These are phyloP conservation scores for Rhegmatorhina hoffmannsi DNA, from an alignment of 2,113 vertebrate genomes.

Conservation along the genomic window DNA sequence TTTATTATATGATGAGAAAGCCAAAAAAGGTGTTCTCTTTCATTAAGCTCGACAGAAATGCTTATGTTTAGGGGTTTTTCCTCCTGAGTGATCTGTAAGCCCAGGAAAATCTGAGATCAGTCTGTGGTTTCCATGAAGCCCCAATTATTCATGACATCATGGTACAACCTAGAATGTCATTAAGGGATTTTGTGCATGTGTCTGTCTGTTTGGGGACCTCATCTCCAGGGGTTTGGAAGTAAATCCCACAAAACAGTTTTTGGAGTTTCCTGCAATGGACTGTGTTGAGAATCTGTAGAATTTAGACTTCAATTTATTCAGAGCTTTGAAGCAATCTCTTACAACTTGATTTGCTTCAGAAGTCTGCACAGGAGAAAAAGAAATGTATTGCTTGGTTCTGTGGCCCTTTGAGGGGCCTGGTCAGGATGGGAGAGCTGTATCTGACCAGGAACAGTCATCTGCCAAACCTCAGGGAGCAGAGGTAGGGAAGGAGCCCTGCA, in stretches of 20 bases:
- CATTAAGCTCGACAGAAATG: background rate
- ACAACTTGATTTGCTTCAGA: background rate
- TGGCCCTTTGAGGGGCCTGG: background rate
- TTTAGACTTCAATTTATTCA: background rate
- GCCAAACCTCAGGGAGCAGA: background rate
- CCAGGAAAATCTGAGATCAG: conserved; percentile 60
- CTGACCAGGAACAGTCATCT: background rate
- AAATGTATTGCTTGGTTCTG: background rate
- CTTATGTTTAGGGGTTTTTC: background rate
- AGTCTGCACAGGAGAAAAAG: background rate
- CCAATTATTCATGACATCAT: conserved; percentile 48
- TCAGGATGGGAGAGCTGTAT: background rate
- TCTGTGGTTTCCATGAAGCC: background rate
- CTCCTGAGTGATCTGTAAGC: conserved; percentile 6
- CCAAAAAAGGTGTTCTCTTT: background rate
- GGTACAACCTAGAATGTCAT: background rate
- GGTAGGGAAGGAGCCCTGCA: background rate
- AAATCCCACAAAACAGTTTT: background rate
- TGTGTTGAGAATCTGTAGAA: background rate
- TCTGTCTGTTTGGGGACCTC: background rate
- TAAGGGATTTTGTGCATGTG: background rate
- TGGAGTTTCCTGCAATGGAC: background rate
- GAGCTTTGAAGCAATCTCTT: background rate
- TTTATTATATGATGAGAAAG: background rate
- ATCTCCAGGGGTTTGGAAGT: background rate